A percentile compares a stretch with the other conserved stretches of the same genome.
Evolutionary conservation across 2,888 invertebrate species (phyloP).

Genomic region (Odontothrips loti): DNA sequence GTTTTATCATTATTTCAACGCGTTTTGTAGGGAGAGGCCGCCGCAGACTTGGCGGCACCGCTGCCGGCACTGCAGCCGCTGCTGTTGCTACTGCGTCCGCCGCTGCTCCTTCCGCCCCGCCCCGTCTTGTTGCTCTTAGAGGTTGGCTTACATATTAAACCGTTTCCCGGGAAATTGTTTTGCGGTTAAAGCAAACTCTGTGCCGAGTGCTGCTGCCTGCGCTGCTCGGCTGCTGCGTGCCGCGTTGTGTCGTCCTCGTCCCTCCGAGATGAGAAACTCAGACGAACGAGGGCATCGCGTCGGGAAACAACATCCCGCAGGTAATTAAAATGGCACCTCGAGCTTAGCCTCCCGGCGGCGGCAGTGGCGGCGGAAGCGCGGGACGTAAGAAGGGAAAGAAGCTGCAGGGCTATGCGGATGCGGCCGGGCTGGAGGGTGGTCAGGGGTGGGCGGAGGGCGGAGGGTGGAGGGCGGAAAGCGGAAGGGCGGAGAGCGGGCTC

Average conservation of each 20-base stretch:
- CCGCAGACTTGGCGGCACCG: not conserved
- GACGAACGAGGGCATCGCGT: too few relatives aligned
- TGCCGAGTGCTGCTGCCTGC: not conserved
- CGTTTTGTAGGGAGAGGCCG: not conserved
- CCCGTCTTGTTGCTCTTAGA: not conserved
- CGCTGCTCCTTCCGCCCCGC: not conserved
- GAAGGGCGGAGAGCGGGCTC: too few relatives aligned
- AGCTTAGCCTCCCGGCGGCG: not conserved
- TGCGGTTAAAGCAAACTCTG: constrained; percentile 21
- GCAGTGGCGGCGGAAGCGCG: too few relatives aligned
- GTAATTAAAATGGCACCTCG: constrained; percentile 3
- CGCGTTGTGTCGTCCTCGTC: not conserved
- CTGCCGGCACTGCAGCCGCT: too few relatives aligned
- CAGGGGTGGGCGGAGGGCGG: not conserved
- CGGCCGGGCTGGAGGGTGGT: not conserved
- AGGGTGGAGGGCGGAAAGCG: too few relatives aligned
- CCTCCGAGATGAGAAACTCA: too few relatives aligned
- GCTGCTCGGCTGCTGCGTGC: not conserved
- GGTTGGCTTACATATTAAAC: constrained; percentile 21
- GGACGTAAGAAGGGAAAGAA: not conserved
- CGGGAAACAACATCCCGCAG: not conserved
- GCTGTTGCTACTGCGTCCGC: too few relatives aligned
- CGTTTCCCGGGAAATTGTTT: constrained; percentile 24
- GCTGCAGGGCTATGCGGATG: not conserved
- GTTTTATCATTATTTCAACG: constrained; percentile 17